A percentile compares a stretch with the other conserved stretches of the same genome.
Conservation (phyloP, 2,888 invertebrate genomes). For the Hypomecis punctinalis region DNA sequence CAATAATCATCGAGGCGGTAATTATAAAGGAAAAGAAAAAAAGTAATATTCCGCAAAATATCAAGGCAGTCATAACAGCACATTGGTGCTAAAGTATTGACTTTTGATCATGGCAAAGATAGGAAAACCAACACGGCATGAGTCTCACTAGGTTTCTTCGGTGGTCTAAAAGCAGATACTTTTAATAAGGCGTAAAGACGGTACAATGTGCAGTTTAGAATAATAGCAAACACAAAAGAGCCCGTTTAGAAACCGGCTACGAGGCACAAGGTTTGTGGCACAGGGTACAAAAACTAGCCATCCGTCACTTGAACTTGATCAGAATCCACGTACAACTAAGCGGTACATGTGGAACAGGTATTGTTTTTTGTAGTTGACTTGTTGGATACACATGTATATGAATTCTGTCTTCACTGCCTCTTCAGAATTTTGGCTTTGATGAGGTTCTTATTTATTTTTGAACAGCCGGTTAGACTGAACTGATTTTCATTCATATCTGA, state of each 20-base stretch:
- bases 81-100: too few relatives aligned
- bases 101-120: not conserved
- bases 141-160: not conserved
- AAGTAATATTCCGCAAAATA: not conserved
- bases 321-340: constrained; percentile 17
- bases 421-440: too few relatives aligned
- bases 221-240: constrained; percentile 31
- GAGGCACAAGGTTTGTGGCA: constrained; percentile 43
- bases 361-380: constrained; percentile 10
- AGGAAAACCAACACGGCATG: not conserved
- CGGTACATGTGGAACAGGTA: constrained; percentile 24
- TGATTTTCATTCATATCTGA: too few relatives aligned
- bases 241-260: constrained; percentile 42
- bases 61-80: too few relatives aligned
- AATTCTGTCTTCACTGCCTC: too few relatives aligned
- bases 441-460: too few relatives aligned
- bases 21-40: not conserved
- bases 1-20: not conserved
- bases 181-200: not conserved
- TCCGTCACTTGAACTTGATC: constrained; percentile 33
- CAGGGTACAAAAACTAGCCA: constrained; percentile 47
- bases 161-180: not conserved
- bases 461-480: too few relatives aligned
- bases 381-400: too few relatives aligned
- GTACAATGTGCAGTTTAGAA: constrained; percentile 25